Percentiles rank a stretch among this genome's conserved stretches.
phyloP scores from a whole-genome alignment of 2,797 vertebrate species.

The Zenarchopterus dispar region DNA sequence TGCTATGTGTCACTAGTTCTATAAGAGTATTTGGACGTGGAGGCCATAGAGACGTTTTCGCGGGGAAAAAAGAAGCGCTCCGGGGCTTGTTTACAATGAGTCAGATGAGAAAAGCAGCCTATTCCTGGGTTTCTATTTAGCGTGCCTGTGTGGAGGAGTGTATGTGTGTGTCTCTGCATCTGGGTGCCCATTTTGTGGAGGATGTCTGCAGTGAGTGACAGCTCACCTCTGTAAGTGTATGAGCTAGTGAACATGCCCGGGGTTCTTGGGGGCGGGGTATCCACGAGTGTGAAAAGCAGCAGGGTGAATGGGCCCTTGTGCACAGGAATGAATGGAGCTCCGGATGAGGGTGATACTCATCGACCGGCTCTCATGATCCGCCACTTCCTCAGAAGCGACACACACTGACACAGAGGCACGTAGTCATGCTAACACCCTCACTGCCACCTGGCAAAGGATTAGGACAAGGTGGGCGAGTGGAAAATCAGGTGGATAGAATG shows the following conservation, averaged over 20 bases:
- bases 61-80: constrained; percentile 22
- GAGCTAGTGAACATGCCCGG: constrained; percentile 50
- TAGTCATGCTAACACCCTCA: constrained; percentile 12
- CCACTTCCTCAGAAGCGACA: constrained; percentile 63
- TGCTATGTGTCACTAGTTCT: constrained; percentile 60
- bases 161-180: constrained; percentile 30
- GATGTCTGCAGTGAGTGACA: constrained; percentile 59
- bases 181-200: constrained; percentile 42
- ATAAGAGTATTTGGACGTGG: constrained; percentile 45
- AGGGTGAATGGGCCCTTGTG: constrained; percentile 81
- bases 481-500: not conserved
- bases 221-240: constrained; percentile 54
- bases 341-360: constrained; percentile 78
- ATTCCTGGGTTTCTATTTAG: constrained; percentile 51
- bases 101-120: constrained; percentile 57
- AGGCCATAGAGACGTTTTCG: constrained; percentile 38
- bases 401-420: constrained; percentile 19
- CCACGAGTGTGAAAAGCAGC: constrained; percentile 64
- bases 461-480: constrained; percentile 2
- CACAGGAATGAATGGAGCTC: constrained; percentile 77
- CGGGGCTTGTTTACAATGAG: constrained; percentile 65
- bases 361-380: constrained; percentile 72
- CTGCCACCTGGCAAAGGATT: constrained; percentile 61
- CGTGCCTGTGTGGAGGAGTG: constrained; percentile 29
- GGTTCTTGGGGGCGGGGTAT: constrained; percentile 28